A percentile compares a stretch with the other conserved stretches of the same genome.
Conservation (phyloP, 2,888 invertebrate species). For the Philopedon plagiatum region DNA sequence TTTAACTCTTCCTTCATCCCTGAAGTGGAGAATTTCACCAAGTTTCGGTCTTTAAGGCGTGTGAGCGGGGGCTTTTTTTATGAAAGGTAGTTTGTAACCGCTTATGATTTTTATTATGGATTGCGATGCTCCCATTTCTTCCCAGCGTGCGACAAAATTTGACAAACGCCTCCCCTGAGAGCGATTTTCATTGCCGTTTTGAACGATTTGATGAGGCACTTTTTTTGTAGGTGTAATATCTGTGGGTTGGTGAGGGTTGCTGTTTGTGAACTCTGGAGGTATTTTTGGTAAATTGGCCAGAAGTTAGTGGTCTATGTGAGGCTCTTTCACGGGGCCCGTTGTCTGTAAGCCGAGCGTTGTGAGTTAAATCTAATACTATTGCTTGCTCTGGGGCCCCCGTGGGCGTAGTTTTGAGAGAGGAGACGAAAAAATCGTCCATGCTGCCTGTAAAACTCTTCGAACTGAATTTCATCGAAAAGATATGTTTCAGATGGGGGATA, state of each 20-base stretch:
- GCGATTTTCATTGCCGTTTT: neutral
- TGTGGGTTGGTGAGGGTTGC: neutral
- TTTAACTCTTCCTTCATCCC: too few relatives aligned
- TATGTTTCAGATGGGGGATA: neutral
- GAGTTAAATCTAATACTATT: neutral
- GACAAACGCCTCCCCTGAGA: constrained; percentile 7
- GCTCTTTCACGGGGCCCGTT: neutral
- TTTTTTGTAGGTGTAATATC: neutral
- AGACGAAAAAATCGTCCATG: neutral
- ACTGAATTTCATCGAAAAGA: neutral
- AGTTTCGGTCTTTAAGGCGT: neutral
- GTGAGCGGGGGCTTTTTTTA: constrained; percentile 20
- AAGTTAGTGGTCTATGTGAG: neutral
- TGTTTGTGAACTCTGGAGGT: neutral
- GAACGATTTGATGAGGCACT: neutral
- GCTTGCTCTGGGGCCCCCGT: neutral
- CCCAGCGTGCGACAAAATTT: neutral
- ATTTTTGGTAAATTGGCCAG: neutral
- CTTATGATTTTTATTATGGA: neutral
- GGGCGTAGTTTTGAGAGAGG: neutral
- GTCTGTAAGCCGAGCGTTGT: neutral
- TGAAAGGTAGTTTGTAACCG: constrained; percentile 6
- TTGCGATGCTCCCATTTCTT: neutral
- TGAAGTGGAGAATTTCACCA: too few relatives aligned
- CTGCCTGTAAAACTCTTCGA: neutral